phyloP scores from a whole-genome alignment of 2,888 invertebrate species.

The Hydrotaea cyrtoneurina region DNA sequence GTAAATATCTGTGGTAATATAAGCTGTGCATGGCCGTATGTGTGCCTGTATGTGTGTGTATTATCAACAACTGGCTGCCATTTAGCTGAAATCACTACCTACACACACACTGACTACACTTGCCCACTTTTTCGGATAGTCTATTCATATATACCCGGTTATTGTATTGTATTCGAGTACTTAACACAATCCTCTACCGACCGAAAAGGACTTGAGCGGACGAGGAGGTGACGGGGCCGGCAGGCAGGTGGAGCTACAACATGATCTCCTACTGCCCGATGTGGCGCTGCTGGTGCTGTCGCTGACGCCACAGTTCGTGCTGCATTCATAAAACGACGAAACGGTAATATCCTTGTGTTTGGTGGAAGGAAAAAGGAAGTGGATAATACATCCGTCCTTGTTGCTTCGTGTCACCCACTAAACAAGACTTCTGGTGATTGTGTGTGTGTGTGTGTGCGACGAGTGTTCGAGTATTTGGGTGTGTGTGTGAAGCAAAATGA shows the following conservation, averaged over 20 bases:
- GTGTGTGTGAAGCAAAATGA: neutral
- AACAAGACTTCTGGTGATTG: slow-evolving; percentile 70
- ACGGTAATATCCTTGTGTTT: slow-evolving; percentile 82
- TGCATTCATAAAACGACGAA: slow-evolving; percentile 75
- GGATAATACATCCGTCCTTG: slow-evolving; percentile 82
- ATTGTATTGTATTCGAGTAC: slow-evolving; percentile 38
- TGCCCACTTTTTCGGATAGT: slow-evolving; percentile 43
- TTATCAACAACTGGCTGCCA: slow-evolving; percentile 47
- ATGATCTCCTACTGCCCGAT: slow-evolving; percentile 39
- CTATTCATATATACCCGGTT: slow-evolving; percentile 22
- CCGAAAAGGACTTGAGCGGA: neutral
- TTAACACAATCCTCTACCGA: slow-evolving; percentile 25
- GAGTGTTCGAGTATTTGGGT: too few species aligned
- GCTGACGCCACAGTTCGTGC: slow-evolving; percentile 16
- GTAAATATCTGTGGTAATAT: slow-evolving; percentile 15
- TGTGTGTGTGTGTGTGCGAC: neutral
- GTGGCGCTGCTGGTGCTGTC: slow-evolving; percentile 22
- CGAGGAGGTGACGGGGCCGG: slow-evolving; percentile 39
- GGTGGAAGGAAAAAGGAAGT: slow-evolving; percentile 82
- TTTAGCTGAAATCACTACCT: slow-evolving; percentile 17
- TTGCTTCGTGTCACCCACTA: slow-evolving; percentile 81
- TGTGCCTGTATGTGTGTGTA: neutral
- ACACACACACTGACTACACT: neutral
- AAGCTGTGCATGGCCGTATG: neutral
- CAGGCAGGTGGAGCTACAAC: slow-evolving; percentile 31